Evolutionary conservation across 2,113 vertebrate species (phyloP).

Genomic region (Dipodomys merriami): DNA sequence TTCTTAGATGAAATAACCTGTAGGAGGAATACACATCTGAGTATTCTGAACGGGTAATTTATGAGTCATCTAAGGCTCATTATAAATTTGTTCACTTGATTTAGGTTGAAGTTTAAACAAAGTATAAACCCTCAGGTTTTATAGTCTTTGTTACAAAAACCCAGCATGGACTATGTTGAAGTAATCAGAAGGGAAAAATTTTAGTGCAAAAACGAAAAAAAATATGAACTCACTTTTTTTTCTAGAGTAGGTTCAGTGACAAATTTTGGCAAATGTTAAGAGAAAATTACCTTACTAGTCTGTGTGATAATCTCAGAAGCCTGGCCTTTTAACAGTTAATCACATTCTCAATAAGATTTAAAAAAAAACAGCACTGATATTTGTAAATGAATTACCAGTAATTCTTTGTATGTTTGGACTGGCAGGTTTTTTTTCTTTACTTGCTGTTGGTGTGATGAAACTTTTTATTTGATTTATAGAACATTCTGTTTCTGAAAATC

Average conservation of each 20-base stretch:
- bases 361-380: background rate
- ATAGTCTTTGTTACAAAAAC: constrained; percentile 21
- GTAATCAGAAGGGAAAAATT: background rate
- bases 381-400: background rate
- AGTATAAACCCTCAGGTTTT: background rate
- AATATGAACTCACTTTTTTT: background rate
- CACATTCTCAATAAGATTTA: background rate
- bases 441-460: constrained; percentile 69
- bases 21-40: constrained; percentile 58
- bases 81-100: constrained; percentile 53
- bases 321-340: constrained; percentile 35
- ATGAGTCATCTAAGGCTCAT: constrained; percentile 69
- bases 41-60: constrained; percentile 72
- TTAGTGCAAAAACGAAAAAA: background rate
- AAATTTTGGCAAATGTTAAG: background rate
- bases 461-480: constrained; percentile 82
- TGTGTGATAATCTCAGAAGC: background rate
- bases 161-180: background rate
- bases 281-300: background rate
- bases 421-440: constrained; percentile 30
- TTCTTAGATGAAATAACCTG: constrained; percentile 73
- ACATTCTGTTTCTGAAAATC: constrained; percentile 82
- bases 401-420: constrained; percentile 60
- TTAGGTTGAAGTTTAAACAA: constrained; percentile 29
- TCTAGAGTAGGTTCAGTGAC: constrained; percentile 21